Evolutionary conservation across 2,113 vertebrate genomes (phyloP).

Genomic region (Platichthys flesus): DNA sequence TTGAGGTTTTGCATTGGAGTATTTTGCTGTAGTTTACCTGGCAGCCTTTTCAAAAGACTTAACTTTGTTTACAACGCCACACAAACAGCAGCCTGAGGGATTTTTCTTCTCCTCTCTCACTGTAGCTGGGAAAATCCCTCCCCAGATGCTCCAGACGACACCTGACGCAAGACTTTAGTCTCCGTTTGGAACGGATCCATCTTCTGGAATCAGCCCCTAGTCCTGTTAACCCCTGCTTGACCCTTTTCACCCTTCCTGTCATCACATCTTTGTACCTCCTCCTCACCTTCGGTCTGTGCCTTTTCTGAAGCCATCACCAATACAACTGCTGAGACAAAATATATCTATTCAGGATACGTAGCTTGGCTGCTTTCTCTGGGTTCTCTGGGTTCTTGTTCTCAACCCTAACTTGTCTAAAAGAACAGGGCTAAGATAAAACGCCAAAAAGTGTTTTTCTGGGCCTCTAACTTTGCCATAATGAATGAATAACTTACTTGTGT

Average conservation of each 20-base stretch:
- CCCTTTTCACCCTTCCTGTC: background rate
- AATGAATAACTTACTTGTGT: background rate
- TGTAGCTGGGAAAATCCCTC: constrained; percentile 71
- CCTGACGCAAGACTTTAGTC: constrained; percentile 73
- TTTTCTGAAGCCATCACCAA: background rate
- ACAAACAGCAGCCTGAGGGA: background rate
- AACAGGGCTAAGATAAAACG: background rate
- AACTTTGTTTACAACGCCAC: background rate
- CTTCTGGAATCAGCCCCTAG: constrained; percentile 5
- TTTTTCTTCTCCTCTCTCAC: constrained; percentile 20
- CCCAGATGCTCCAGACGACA: constrained; percentile 48
- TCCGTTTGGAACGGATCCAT: constrained; percentile 37
- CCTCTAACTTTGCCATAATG: background rate
- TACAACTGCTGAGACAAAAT: constrained; percentile 1
- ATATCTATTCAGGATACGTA: constrained; percentile 2
- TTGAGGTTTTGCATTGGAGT: background rate
- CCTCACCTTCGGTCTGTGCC: background rate
- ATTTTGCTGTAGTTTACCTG: background rate
- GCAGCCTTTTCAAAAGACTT: background rate
- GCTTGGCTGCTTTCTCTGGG: constrained; percentile 5
- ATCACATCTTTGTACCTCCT: background rate
- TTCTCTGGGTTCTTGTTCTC: background rate
- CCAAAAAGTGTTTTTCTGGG: no score
- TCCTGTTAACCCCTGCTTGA: background rate
- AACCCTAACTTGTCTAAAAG: background rate